Base-by-base conservation (phyloP, 2,113 vertebrate species). In the Haemorhous mexicanus region DNA sequence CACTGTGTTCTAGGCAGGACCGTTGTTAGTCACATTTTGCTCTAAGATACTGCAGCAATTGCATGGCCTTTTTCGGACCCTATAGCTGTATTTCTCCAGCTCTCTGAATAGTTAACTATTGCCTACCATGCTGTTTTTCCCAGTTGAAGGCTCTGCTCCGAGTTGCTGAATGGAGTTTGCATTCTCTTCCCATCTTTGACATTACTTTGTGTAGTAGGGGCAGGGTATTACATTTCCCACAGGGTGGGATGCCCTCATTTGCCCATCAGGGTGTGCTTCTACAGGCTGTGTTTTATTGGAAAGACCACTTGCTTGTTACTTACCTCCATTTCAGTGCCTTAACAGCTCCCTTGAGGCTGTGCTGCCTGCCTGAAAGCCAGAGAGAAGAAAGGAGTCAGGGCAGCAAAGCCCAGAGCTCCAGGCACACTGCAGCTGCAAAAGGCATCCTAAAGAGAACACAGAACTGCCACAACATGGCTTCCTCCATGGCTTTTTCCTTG, bases 311-410 rank as follows among this genome's bases (percentile, higher is more conserved):
- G 37, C n/a, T 67, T 7, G 76, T 44, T 76, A 52, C 35, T 84
- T 69, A 8, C 14, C 19, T 82, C 61, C 75, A 49, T 91, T 95
- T 62, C 94, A 97, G 97, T 93, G 97, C 56, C 89, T 93, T 47
- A 87, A 73, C 58, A 83, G 91, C 59, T 56, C 16, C 87, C 95
- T 18, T 88, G 43, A 39, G 93, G 88, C 49, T 96, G 93, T 46
- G 32, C 35, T 80, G 87, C 84, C 63, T 92, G 87, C 74, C 80
- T 97, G 76, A 80, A 90, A 63, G 81, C 87, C 12, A 6, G 95
- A 61, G 92, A 86, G 58, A 30, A 85, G 23, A 90, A 95, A 93
- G 96, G 96, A 62, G 73, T 41, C 22, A 33, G 24, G 47, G 95
- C 96, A 53, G 69, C 15, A 43, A 15, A 43, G 41, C 41, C 41